Percentiles rank a stretch among this genome's conserved stretches.
phyloP scores from a whole-genome alignment of 2,113 vertebrate species.

The Arizona elegans region DNA sequence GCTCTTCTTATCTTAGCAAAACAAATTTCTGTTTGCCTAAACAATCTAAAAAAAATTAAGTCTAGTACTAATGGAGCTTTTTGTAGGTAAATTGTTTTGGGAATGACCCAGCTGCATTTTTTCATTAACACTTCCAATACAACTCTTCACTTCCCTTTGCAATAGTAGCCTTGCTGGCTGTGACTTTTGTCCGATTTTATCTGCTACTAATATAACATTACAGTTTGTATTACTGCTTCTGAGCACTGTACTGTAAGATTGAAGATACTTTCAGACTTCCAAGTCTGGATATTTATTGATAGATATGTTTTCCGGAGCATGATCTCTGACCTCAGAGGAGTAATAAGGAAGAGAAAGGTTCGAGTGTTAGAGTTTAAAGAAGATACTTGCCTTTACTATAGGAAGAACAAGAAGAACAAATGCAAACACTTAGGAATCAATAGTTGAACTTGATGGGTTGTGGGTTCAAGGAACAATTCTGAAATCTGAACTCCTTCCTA shows the following conservation, averaged over 20 bases:
- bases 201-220: neutral
- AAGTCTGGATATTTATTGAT: neutral
- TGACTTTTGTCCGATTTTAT: slow-evolving; percentile 5
- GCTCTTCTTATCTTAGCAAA: neutral
- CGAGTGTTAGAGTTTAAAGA: neutral
- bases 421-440: neutral
- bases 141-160: neutral
- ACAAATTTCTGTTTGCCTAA: neutral
- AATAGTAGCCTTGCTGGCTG: neutral
- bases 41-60: neutral
- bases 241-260: neutral
- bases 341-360: neutral
- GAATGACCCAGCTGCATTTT: neutral
- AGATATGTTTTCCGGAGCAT: slow-evolving; percentile 4
- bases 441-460: neutral
- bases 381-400: neutral
- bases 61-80: neutral
- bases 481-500: neutral
- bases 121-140: slow-evolving; percentile 15
- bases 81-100: neutral
- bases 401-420: neutral
- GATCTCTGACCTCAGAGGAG: neutral
- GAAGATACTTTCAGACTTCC: neutral
- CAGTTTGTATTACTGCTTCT: neutral
- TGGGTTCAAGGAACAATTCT: neutral